Conservation (phyloP, 2,797 vertebrate genomes). For the Lepilemur septentrionalis region DNA sequence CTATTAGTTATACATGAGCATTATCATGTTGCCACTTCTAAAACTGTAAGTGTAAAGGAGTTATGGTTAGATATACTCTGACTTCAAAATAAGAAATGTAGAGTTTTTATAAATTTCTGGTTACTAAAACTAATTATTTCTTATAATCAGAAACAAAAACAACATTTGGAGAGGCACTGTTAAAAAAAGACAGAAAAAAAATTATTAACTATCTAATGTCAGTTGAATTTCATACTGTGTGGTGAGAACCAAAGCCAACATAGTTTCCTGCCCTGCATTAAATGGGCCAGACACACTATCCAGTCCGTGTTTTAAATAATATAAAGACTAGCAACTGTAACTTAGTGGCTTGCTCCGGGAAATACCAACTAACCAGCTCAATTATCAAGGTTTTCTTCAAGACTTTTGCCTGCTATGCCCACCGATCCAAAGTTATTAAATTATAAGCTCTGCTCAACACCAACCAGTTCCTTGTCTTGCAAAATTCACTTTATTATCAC, state of each 20-base stretch:
- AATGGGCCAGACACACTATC: neutral
- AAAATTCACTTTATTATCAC: neutral
- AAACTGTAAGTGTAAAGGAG: neutral
- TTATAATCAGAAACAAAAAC: neutral
- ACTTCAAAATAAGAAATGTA: neutral
- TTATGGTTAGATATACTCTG: neutral
- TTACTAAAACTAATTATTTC: neutral
- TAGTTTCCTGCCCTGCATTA: neutral
- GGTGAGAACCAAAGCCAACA: neutral
- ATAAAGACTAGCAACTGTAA: neutral
- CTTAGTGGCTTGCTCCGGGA: neutral
- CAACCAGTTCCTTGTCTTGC: neutral
- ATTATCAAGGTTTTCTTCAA: neutral
- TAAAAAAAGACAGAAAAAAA: neutral
- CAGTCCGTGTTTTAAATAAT: neutral
- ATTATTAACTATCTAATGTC: neutral
- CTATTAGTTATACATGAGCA: neutral
- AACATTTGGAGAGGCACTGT: neutral
- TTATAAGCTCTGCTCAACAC: neutral
- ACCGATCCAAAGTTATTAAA: neutral
- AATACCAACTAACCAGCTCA: neutral
- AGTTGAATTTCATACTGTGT: neutral
- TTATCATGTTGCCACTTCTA: neutral
- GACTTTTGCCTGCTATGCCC: neutral
- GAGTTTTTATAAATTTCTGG: neutral